These are phyloP conservation scores for Papio anubis DNA, from an alignment of 2,113 vertebrate species.

Conservation along the genomic window DNA sequence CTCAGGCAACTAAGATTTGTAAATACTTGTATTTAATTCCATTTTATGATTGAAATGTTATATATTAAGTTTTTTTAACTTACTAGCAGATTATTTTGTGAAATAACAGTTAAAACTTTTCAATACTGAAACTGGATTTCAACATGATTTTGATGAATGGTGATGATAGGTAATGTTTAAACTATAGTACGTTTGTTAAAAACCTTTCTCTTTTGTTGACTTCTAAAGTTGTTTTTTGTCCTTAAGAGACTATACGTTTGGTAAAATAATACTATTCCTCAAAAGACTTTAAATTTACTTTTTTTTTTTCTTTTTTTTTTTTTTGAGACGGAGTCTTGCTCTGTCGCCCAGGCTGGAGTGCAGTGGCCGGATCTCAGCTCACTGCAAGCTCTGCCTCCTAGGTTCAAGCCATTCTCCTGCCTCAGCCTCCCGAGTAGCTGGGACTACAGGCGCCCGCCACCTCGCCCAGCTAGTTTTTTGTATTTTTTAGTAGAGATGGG, in stretches of 20 bases:
- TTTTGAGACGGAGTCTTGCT: no score
- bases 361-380: no score
- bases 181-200: background rate
- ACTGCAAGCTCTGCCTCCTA: no score
- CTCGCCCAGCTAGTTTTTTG: no score
- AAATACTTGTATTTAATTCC: background rate
- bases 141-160: background rate
- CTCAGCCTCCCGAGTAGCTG: no score
- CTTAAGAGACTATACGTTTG: background rate
- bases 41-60: slow-evolving; percentile 2
- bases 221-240: background rate
- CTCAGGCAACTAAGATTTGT: background rate
- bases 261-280: background rate
- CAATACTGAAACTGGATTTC: background rate
- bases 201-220: background rate
- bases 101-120: background rate
- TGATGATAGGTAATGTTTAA: slow-evolving; percentile 2
- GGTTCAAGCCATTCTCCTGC: no score
- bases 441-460: no score
- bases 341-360: no score
- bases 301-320: background rate
- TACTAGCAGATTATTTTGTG: background rate
- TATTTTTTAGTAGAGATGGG: no score
- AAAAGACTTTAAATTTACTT: slow-evolving; percentile 7
- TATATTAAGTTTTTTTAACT: background rate